phyloP scores from a whole-genome alignment of 1,140 invertebrate species.

The Psilanteris sp. region DNA sequence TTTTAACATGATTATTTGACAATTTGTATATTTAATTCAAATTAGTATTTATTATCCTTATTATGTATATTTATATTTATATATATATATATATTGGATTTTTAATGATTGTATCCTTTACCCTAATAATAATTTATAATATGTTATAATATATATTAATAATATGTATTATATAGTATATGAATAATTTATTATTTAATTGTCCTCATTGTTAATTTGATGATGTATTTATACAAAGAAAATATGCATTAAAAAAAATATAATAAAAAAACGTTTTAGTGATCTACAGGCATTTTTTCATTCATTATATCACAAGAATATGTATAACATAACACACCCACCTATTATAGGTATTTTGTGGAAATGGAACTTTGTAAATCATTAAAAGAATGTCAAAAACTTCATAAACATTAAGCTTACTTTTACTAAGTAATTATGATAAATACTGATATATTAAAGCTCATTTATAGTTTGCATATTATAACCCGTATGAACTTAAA shows the following conservation, averaged over 20 bases:
- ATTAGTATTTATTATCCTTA: conserved; percentile 20
- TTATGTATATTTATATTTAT: too few species aligned
- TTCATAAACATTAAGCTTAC: conserved; percentile 36
- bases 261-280: conserved; percentile 9
- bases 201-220: conserved; percentile 13
- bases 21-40: conserved; percentile 7
- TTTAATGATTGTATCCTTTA: conserved; percentile 54
- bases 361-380: too few species aligned
- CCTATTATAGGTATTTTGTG: too few species aligned
- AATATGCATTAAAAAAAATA: too few species aligned
- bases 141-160: too few species aligned
- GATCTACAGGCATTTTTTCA: conserved; percentile 24
- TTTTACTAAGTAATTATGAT: conserved; percentile 41
- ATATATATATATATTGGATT: too few species aligned
- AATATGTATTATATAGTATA: too few species aligned
- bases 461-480: conserved; percentile 43
- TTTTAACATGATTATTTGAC: conserved; percentile 36
- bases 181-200: too few species aligned
- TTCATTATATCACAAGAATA: conserved; percentile 26
- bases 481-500: conserved; percentile 37
- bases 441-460: conserved; percentile 55
- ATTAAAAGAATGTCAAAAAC: too few species aligned
- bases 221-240: conserved; percentile 11
- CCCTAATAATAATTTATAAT: conserved; percentile 36
- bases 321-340: too few species aligned